Base-by-base conservation (phyloP, 2,888 invertebrate species). In the Geophilus truncorum region DNA sequence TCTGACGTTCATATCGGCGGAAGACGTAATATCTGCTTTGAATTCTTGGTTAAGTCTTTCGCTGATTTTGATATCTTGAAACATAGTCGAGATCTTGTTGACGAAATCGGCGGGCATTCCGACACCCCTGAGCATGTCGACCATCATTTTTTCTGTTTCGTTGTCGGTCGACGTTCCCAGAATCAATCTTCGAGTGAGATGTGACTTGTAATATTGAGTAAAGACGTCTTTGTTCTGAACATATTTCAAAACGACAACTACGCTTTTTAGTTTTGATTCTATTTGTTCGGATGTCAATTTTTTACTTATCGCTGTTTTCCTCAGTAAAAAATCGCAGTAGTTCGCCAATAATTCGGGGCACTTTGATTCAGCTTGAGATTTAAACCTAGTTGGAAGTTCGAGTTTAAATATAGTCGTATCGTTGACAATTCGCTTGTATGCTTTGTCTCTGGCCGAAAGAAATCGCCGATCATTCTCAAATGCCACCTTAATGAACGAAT, bases 101-200 rank as follows among this genome's bases (percentile, higher is more conserved):
- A 99, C 98, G 89, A 96, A 98, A 88, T 99, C 99, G 0, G 98
- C 98, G 2, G 99, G 99, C 98, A 99, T 99, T 34, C 99, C 99
- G 18, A 97, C 96, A 88, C 98, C 98, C 51, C 90, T 85, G 70
- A 90, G 85, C 97, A 97, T 97, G 86, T 98, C 97, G 0, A 99
- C 98, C 95, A 99, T 98, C 86, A 96, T 97, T 88, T 99, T 98
- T 88, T 99, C 99, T 86, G 98, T 98, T 87, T 99, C 99, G 84
- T 96, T 97, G 88, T 99, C 99, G 0, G 98, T 97, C 86, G 97
- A 97, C 21, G 97, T 96, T 87, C 99, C 98, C 84, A 99, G 90
- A 86, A 99, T 98, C 83, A 99, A 91, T 82, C 96, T 91, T 85
- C 99, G 90, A 9, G 98, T 98, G 83, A 99, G 90, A 89, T 99